phyloP scores from a whole-genome alignment of 2,113 vertebrate species.

The Numida meleagris region DNA sequence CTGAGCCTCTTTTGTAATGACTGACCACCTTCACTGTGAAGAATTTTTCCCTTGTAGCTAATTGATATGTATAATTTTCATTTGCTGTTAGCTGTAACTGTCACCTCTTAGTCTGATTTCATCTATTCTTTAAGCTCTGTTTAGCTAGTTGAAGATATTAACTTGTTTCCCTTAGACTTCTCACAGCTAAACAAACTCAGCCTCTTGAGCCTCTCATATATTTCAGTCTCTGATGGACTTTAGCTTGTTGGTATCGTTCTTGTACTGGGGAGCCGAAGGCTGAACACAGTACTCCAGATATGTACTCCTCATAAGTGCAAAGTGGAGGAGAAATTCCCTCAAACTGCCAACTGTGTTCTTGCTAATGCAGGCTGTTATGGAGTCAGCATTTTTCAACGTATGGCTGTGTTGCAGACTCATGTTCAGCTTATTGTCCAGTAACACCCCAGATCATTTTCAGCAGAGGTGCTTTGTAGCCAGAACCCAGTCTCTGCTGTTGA shows the following conservation, averaged over 20 bases:
- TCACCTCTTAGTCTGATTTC: neutral
- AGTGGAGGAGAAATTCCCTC: neutral
- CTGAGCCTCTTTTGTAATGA: neutral
- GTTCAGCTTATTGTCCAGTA: neutral
- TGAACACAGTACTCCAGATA: neutral
- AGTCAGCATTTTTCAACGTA: neutral
- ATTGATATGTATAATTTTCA: neutral
- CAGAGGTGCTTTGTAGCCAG: neutral
- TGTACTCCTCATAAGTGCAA: neutral
- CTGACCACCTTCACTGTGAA: neutral
- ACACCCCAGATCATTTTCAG: neutral
- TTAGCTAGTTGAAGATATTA: neutral
- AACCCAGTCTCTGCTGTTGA: neutral
- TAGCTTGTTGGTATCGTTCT: neutral
- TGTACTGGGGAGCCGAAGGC: neutral
- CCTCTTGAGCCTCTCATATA: neutral
- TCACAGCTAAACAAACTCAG: neutral
- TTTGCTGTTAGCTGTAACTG: neutral
- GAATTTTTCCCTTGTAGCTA: neutral
- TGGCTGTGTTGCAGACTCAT: neutral
- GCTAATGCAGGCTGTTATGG: neutral
- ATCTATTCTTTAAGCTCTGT: neutral
- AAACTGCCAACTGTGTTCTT: neutral
- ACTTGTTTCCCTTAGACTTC: neutral
- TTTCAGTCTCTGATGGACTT: neutral